Conservation (phyloP, 1,140 invertebrate species). For the Brachionus plicatilis region DNA sequence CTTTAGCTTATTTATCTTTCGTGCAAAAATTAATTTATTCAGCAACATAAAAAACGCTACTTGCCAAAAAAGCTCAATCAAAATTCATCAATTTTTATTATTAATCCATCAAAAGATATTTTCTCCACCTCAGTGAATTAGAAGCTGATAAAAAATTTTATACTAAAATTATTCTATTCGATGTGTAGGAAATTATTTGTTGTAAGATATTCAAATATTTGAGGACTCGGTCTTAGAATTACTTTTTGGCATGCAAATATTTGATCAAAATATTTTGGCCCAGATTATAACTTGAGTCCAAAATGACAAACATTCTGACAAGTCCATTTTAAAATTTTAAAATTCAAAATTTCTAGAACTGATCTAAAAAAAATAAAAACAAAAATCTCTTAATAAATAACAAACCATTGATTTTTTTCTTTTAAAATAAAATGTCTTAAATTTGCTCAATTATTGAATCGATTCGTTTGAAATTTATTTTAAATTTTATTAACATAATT, state of each 20-base stretch:
- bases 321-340: too few relatives aligned
- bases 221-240: not conserved
- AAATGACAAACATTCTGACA: too few relatives aligned
- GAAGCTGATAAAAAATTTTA: not conserved
- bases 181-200: not conserved
- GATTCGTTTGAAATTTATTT: not conserved
- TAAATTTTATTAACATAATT: constrained; percentile 1
- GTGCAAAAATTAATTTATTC: not conserved
- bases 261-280: too few relatives aligned
- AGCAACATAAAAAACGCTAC: not conserved
- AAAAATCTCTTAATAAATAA: too few relatives aligned
- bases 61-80: not conserved
- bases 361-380: too few relatives aligned
- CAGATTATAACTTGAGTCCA: too few relatives aligned
- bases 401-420: too few relatives aligned
- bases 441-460: not conserved
- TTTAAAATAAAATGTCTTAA: not conserved
- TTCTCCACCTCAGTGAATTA: not conserved
- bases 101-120: not conserved
- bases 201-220: not conserved
- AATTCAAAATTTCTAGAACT: too few relatives aligned
- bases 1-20: not conserved
- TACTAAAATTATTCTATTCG: not conserved
- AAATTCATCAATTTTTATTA: not conserved
- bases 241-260: too few relatives aligned